These are phyloP conservation scores for Pseudorhombus dupliciocellatus DNA, from an alignment of 2,113 vertebrate species.

Conservation along the genomic window DNA sequence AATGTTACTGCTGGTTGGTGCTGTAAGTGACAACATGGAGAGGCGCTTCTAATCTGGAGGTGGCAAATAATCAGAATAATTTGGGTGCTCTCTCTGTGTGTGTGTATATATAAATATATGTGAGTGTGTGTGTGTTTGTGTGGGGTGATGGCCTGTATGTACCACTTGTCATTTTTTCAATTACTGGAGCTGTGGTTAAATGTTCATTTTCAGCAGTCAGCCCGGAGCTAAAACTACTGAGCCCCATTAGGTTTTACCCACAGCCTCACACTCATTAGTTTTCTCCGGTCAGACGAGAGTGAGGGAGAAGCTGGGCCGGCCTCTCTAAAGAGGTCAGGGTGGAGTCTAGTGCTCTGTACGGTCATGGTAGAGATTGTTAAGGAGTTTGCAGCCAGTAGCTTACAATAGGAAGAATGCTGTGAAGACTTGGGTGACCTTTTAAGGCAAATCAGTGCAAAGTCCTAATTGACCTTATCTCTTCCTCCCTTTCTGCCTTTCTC, in stretches of 20 bases:
- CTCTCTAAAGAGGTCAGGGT: constrained; percentile 74
- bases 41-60: constrained; percentile 69
- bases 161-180: constrained; percentile 84
- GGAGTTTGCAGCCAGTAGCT: constrained; percentile 64
- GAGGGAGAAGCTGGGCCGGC: constrained; percentile 62
- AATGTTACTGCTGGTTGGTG: constrained; percentile 58
- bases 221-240: constrained; percentile 78
- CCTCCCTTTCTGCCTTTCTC: constrained; percentile 14
- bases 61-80: constrained; percentile 82
- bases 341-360: constrained; percentile 55
- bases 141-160: constrained; percentile 66
- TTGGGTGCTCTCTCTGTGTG: constrained; percentile 54
- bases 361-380: constrained; percentile 69
- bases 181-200: constrained; percentile 82
- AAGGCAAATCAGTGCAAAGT: constrained; percentile 61
- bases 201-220: constrained; percentile 82
- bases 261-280: constrained; percentile 81
- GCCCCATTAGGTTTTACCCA: constrained; percentile 81
- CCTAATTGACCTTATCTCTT: constrained; percentile 64
- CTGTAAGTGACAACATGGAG: constrained; percentile 56
- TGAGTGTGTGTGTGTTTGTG: constrained; percentile 55
- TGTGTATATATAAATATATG: constrained; percentile 49
- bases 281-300: constrained; percentile 71
- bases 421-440: constrained; percentile 72
- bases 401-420: constrained; percentile 44